phyloP scores from a whole-genome alignment of 2,797 vertebrate genomes.

The Morus bassanus region DNA sequence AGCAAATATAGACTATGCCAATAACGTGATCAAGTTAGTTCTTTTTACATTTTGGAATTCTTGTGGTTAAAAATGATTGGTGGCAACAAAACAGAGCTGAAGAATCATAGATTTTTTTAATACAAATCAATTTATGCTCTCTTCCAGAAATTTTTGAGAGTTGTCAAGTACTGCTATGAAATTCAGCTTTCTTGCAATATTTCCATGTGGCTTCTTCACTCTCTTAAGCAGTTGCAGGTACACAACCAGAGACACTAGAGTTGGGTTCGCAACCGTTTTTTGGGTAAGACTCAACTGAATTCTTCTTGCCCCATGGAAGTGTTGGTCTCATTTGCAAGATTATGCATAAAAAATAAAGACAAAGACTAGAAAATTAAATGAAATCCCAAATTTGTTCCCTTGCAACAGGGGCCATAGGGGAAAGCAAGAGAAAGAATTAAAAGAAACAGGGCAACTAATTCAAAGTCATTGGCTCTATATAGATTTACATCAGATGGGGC shows the following conservation, averaged over 20 bases:
- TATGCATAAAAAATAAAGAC: background rate
- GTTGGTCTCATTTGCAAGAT: background rate
- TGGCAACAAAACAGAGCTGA: background rate
- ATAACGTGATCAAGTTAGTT: background rate
- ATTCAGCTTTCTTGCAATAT: background rate
- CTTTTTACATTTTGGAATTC: conserved; percentile 2
- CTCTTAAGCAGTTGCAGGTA: background rate
- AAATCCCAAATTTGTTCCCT: background rate
- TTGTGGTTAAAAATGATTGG: conserved; percentile 2
- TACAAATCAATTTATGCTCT: background rate
- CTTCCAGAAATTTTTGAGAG: background rate
- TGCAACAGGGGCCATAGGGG: background rate
- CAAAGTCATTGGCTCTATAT: background rate
- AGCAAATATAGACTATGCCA: background rate
- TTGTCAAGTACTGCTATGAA: background rate
- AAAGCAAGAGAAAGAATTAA: background rate
- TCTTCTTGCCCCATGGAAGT: background rate
- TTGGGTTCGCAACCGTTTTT: background rate
- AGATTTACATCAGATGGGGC: background rate
- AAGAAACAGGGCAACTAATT: background rate
- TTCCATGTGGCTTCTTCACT: background rate
- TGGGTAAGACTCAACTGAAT: background rate
- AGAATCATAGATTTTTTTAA: background rate
- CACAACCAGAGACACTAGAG: background rate
- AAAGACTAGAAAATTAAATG: background rate